A percentile compares a stretch with the other conserved stretches of the same genome.
phyloP scores from a whole-genome alignment of 2,113 vertebrate genomes.

The Desmodus rotundus region DNA sequence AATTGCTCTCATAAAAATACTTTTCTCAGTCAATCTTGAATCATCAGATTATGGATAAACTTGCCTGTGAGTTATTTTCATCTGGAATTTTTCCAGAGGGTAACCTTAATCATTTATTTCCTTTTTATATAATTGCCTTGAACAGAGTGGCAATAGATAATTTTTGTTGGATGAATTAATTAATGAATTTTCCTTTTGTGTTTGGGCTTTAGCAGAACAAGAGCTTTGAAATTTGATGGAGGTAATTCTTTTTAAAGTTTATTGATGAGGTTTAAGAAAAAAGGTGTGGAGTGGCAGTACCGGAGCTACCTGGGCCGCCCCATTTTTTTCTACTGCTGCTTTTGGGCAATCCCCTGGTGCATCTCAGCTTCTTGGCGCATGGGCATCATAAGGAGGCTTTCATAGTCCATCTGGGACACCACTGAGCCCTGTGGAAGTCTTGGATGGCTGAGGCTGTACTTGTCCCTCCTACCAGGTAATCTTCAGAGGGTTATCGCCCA shows the following conservation, averaged over 20 bases:
- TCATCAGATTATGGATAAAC: not conserved
- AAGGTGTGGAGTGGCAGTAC: not conserved
- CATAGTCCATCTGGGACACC: constrained; percentile 90
- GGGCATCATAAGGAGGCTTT: constrained; percentile 97
- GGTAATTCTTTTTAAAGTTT: constrained; percentile 41
- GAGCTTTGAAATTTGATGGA: not conserved
- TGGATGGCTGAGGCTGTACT: no score
- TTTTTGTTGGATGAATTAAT: not conserved
- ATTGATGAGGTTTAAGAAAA: constrained; percentile 74
- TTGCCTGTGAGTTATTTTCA: not conserved
- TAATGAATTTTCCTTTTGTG: not conserved
- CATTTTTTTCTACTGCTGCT: constrained; percentile 88
- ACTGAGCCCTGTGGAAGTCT: constrained; percentile 79
- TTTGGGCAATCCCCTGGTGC: constrained; percentile 91
- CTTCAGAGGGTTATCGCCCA: no score
- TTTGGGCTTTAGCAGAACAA: not conserved
- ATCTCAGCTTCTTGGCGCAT: constrained; percentile 95
- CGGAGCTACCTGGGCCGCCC: constrained; percentile 76
- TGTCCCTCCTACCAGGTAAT: no score
- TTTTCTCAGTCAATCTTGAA: not conserved
- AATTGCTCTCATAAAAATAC: not conserved
- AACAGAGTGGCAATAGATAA: not conserved
- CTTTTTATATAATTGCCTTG: not conserved
- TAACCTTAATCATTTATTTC: not conserved
- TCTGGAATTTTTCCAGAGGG: not conserved